Evolutionary conservation across 2,113 vertebrate species (phyloP), one percentile per base, ranked within the genome.

Genomic region (Myotis brandtii): DNA sequence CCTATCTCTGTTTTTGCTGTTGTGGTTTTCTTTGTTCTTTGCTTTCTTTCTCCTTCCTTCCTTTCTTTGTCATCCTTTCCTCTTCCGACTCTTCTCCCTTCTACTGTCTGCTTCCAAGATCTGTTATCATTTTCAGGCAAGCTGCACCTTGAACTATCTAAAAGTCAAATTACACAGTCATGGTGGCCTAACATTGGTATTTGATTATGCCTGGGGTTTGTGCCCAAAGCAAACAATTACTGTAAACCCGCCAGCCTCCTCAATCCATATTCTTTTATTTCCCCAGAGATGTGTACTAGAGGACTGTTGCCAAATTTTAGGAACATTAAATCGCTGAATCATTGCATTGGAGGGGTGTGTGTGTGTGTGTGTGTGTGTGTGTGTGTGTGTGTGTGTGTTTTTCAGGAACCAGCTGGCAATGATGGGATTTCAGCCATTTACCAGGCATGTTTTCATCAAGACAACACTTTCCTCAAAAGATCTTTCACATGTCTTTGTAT

Each of bases 271-370:
- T 97, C 91, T 97, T 97, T 98, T 96, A 97, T 98, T 98, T 98
- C 97, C 95, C 97, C 7, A 48, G 97, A 97, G 97, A 91, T 80
- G 34, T 95, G 95, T 90, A 91, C 69, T 86, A 66, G 85, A 85
- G 92, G 50, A 95, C 67, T 93, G 52, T 88, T 98, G 98, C 97
- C 98, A 98, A 95, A 97, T 88, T 96, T 92, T 92, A 95, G 97
- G 97, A 95, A 95, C 87, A 96, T 98, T 98, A 97, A 98, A 98
- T 97, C 98, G 98, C 98, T 97, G 97, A 98, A 97, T 98, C 98
- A 98, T 98, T 84, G 52, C 88, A 95, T 94, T 96, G 96, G 95
- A 93, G 85, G 32, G 37, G 50, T 72, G 25, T 25, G 56, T 25
- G 10, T 5, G 9, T 17, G 27, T 50, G 64, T 66, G 54, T 67